Base-by-base conservation (phyloP, 2,797 vertebrate genomes). In the Vireo griseus region DNA sequence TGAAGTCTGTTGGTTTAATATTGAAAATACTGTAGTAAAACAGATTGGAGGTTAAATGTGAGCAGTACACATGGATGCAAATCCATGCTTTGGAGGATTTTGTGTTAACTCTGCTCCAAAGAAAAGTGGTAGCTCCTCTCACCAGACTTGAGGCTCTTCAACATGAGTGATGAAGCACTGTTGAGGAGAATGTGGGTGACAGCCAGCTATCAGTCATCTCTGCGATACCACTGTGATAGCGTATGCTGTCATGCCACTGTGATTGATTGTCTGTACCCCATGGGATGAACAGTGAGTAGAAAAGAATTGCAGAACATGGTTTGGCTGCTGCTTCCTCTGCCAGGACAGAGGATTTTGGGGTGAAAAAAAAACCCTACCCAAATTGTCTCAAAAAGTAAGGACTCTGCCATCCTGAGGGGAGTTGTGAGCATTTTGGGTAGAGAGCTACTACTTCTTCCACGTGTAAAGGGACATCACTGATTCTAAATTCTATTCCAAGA, bases 341-440 rank as follows among this genome's bases (percentile, higher is more conserved):
- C 57, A 54, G 62, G 26, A 55, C 26, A 51, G 57, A 57, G 15
- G 4, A 39, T 44, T 52, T 58, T 1, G 9, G 15, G 14, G 9
- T 8, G 13, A 6, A 17, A 12, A 11, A 11, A 55, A 69, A 42
- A 22, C 3, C 0, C 10, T 54, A 25, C 7, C 11, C 12, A 35
- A 54, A 45, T 31, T 0, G 0, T 11, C 24, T 52, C 5, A 51
- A 66, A 35, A 31, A 11, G 28, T 15, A 19, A 33, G 48, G 6
- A 16, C 22, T 6, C 1, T 14, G 19, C 39, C 4, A 8, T 66
- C 50, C n/a, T 48, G 2, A 57, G n/a, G 51, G 50, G 9, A 66
- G 31, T 9, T 83, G 45, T 52, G 17, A 75, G 22, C 22, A 6
- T 55, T 75, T 50, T 39, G 8, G 5, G 29, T 25, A 62, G 31